Conservation (phyloP, 2,797 vertebrate species). For the Halcyon chelicuti region DNA sequence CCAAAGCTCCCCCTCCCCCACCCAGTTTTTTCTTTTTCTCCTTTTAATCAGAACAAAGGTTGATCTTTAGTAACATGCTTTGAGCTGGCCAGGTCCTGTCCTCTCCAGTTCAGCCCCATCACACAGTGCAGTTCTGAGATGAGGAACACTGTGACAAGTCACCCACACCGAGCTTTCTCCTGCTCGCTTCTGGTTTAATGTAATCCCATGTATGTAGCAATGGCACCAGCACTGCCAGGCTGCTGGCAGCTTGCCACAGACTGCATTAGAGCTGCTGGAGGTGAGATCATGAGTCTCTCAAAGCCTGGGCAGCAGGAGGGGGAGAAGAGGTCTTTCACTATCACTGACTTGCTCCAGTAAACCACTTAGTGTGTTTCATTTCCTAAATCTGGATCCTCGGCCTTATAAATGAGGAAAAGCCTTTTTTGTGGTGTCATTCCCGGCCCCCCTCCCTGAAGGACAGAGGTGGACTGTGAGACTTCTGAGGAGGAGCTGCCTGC, state of each 20-base stretch:
- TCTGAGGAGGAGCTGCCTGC: not conserved
- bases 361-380: not conserved
- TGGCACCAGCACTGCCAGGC: not conserved
- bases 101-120: not conserved
- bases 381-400: not conserved
- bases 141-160: not conserved
- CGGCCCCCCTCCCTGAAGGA: not conserved
- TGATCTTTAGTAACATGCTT: not conserved
- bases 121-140: not conserved
- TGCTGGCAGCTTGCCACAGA: constrained; percentile 19
- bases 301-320: not conserved
- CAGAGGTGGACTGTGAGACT: not conserved
- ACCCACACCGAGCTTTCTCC: not conserved
- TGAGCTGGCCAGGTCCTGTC: not conserved
- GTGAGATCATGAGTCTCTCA: not conserved
- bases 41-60: not conserved
- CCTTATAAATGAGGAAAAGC: not conserved
- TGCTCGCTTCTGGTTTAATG: not conserved
- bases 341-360: not conserved
- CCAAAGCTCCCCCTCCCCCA: not conserved
- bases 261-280: not conserved
- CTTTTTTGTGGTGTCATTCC: not conserved
- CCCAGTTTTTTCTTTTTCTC: not conserved
- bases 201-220: not conserved
- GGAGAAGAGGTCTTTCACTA: not conserved